Percentiles rank a stretch among this genome's conserved stretches.
phyloP scores from a whole-genome alignment of 2,113 vertebrate genomes.

The Corythornis madagascariensis region DNA sequence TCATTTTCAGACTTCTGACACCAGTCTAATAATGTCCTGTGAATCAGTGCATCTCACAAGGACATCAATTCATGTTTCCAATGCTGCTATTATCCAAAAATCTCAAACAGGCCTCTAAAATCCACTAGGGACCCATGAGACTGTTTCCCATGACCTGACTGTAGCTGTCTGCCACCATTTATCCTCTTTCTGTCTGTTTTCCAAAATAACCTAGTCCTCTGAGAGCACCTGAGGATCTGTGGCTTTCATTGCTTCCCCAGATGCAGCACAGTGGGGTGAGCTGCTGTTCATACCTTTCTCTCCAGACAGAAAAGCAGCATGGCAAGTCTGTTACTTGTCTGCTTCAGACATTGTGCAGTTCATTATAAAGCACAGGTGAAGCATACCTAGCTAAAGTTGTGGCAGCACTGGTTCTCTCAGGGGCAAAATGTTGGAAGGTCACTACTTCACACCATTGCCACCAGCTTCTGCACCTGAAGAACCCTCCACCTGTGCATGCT shows the following conservation, averaged over 20 bases:
- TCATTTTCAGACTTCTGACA: background rate
- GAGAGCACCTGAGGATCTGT: background rate
- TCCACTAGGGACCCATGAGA: background rate
- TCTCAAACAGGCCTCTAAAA: background rate
- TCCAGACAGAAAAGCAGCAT: background rate
- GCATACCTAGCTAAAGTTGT: rapidly evolving
- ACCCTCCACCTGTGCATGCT: background rate
- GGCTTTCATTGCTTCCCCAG: background rate
- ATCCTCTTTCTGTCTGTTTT: background rate
- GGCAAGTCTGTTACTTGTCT: rapidly evolving
- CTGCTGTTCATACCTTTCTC: rapidly evolving
- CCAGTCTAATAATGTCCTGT: background rate
- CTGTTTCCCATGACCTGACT: background rate
- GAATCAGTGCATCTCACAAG: background rate
- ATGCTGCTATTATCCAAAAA: background rate
- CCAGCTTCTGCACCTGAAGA: background rate
- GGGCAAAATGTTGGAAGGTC: background rate
- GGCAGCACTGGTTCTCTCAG: background rate
- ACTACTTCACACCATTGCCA: rapidly evolving
- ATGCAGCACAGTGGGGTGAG: background rate
- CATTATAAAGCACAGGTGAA: background rate
- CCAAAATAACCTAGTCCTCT: background rate
- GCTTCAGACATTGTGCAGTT: rapidly evolving
- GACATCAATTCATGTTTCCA: background rate
- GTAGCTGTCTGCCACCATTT: background rate